Percentiles rank a stretch among this genome's conserved stretches.
These are phyloP conservation scores for Halocynthia aurantium DNA, from an alignment of 23 tunicate genomes.

Conservation along the genomic window DNA sequence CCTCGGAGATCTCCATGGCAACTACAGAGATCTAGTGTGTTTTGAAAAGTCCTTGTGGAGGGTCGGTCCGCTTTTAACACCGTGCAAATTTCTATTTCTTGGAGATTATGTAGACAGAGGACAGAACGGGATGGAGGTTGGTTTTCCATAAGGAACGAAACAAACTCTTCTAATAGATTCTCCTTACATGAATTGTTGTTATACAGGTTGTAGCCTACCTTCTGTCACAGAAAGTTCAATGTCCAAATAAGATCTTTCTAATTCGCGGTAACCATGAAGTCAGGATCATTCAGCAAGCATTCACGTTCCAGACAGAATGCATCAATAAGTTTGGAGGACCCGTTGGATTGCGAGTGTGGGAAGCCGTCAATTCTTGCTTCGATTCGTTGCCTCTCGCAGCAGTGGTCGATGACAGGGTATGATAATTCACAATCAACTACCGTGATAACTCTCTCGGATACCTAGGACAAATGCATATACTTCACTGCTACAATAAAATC, in stretches of 20 bases:
- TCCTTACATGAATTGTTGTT: not conserved
- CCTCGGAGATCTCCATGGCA: constrained; percentile 91
- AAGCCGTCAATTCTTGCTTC: constrained; percentile 67
- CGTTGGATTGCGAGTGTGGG: constrained; percentile 66
- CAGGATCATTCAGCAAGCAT: constrained; percentile 73
- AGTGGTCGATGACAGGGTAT: constrained; percentile 80
- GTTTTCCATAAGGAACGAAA: not conserved
- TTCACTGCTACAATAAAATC: no score
- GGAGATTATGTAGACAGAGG: constrained; percentile 97
- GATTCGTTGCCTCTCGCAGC: constrained; percentile 87
- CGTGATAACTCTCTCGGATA: not conserved
- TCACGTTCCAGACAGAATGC: constrained; percentile 88
- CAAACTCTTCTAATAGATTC: not conserved
- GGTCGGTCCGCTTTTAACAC: constrained; percentile 74
- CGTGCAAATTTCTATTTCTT: constrained; percentile 74
- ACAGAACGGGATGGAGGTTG: constrained; percentile 74
- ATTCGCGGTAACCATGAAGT: constrained; percentile 93
- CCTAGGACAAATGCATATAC: no score
- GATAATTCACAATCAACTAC: not conserved
- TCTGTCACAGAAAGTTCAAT: constrained; percentile 75
- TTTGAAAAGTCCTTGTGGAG: constrained; percentile 87
- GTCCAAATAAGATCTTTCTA: constrained; percentile 81
- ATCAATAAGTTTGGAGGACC: constrained; percentile 56
- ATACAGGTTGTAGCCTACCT: constrained; percentile 82
- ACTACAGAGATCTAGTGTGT: constrained; percentile 73